Evolutionary conservation across 92 coral and sea anemone genomes (phyloP).

Genomic region (Chrysogorgia sp.): DNA sequence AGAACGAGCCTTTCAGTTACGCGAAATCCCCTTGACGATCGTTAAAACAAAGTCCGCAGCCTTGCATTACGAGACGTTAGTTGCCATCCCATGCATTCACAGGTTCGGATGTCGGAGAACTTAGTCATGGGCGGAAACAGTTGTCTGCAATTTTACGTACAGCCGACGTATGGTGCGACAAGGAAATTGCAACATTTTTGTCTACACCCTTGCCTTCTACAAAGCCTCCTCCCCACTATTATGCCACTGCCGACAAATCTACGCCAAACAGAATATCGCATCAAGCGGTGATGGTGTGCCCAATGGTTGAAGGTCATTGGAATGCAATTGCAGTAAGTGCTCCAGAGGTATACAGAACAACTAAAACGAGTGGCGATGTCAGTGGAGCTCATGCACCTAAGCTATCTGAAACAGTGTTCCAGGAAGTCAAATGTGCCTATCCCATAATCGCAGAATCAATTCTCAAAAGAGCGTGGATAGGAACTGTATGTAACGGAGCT

Average conservation of each 20-base stretch:
- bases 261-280: slow-evolving; percentile 30
- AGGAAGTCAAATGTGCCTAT: slow-evolving; percentile 12
- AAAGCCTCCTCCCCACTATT: slow-evolving; percentile 24
- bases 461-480: slow-evolving; percentile 36
- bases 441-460: slow-evolving; percentile 24
- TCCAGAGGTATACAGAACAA: slow-evolving; percentile 25
- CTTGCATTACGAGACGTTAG: slow-evolving; percentile 26
- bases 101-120: slow-evolving; percentile 23
- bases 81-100: slow-evolving; percentile 32
- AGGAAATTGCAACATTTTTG: slow-evolving; percentile 17
- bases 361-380: slow-evolving; percentile 33
- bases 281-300: slow-evolving; percentile 35
- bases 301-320: slow-evolving; percentile 19
- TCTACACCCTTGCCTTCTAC: slow-evolving; percentile 30
- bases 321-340: slow-evolving; percentile 38
- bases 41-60: no score
- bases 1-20: neutral
- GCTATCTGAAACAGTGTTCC: slow-evolving; percentile 21
- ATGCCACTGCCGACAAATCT: slow-evolving; percentile 39
- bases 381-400: slow-evolving; percentile 38
- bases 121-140: slow-evolving; percentile 31
- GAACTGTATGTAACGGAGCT: slow-evolving; percentile 37
- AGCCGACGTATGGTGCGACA: slow-evolving; percentile 37
- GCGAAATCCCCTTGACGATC: no score
- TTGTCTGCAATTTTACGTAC: slow-evolving; percentile 17